phyloP scores from a whole-genome alignment of 2,113 vertebrate genomes.

The Anarrhichthys ocellatus region DNA sequence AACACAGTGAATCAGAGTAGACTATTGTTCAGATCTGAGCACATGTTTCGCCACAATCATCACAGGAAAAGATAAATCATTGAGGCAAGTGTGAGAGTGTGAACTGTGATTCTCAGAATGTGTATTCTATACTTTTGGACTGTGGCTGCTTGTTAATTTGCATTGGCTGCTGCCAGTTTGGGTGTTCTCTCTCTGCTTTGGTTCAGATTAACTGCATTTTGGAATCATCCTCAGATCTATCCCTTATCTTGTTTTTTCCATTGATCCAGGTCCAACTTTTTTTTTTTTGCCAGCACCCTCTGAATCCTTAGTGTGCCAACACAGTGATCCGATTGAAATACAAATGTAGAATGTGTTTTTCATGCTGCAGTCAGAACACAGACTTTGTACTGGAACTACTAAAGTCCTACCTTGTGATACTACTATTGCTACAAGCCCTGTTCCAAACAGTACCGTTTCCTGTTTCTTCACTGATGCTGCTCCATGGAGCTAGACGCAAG shows the following conservation, averaged over 20 bases:
- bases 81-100: neutral
- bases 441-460: slow-evolving; percentile 13
- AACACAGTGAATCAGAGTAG: neutral
- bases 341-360: neutral
- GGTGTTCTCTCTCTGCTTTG: too few relatives aligned
- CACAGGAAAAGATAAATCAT: neutral
- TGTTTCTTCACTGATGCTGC: slow-evolving; percentile 14
- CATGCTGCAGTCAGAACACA: neutral
- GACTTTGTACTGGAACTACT: neutral
- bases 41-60: neutral
- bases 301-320: neutral
- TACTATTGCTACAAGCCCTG: neutral
- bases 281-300: neutral
- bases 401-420: neutral
- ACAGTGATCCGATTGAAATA: neutral
- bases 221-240: neutral
- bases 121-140: neutral
- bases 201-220: neutral
- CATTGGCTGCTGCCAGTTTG: neutral
- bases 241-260: neutral
- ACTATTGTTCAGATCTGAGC: neutral
- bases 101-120: neutral
- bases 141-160: neutral
- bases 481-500: slow-evolving; percentile 14
- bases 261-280: neutral